phyloP scores from a whole-genome alignment of 2,888 invertebrate species.

The Sisyra terminalis region DNA sequence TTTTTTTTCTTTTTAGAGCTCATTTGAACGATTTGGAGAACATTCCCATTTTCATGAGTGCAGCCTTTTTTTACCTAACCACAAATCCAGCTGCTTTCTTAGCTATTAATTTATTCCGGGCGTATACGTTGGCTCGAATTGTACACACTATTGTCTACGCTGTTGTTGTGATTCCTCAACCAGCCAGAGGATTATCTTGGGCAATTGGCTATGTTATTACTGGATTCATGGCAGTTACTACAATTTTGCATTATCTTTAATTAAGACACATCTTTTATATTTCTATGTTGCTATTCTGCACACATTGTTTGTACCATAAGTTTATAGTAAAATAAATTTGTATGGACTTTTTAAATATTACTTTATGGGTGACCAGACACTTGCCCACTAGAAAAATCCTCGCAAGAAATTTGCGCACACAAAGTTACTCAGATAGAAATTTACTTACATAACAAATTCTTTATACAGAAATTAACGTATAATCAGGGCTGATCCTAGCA shows the following conservation, averaged over 20 bases:
- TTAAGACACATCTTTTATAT: too few relatives aligned
- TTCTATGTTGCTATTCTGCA: not conserved
- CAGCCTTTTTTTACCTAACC: slow-evolving; percentile 40
- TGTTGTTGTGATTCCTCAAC: slow-evolving; percentile 41
- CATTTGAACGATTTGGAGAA: slow-evolving; percentile 59
- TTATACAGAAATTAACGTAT: too few relatives aligned
- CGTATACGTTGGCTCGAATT: slow-evolving; percentile 36
- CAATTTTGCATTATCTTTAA: slow-evolving; percentile 2
- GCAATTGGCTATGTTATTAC: slow-evolving; percentile 26
- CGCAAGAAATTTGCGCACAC: too few relatives aligned
- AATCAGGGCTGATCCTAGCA: too few relatives aligned
- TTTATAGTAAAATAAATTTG: not conserved
- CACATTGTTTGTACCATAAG: not conserved
- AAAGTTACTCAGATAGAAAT: too few relatives aligned
- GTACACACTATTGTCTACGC: slow-evolving; percentile 49
- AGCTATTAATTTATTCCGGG: slow-evolving; percentile 36
- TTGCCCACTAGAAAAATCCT: too few relatives aligned
- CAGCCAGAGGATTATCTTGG: slow-evolving; percentile 31
- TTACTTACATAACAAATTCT: too few relatives aligned
- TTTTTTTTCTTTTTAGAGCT: slow-evolving; percentile 30
- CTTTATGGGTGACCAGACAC: too few relatives aligned
- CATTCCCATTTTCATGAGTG: slow-evolving; percentile 44
- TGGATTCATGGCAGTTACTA: slow-evolving; percentile 29
- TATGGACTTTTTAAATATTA: too few relatives aligned
- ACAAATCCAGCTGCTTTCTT: slow-evolving; percentile 34